Percentiles rank a stretch among this genome's conserved stretches.
These are phyloP conservation scores for Hepsetus odoe DNA, from an alignment of 2,113 vertebrate species.

Conservation along the genomic window DNA sequence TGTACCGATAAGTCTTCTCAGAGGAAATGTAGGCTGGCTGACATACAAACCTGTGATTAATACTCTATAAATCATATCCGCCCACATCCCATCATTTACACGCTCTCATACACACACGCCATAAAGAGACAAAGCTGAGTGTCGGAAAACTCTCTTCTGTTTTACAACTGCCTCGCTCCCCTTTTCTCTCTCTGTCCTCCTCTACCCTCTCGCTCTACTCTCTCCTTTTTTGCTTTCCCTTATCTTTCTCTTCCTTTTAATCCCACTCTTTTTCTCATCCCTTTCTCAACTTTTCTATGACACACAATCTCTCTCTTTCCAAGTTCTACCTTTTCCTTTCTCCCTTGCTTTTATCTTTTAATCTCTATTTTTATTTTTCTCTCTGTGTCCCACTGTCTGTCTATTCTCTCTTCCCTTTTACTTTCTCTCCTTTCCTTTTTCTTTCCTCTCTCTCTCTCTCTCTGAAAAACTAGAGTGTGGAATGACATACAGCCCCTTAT, in stretches of 20 bases:
- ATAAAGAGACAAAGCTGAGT: too few relatives aligned
- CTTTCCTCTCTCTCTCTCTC: not conserved
- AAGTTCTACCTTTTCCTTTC: too few relatives aligned
- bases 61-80: constrained; percentile 1
- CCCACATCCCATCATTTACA: not conserved
- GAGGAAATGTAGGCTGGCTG: not conserved
- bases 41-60: not conserved
- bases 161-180: not conserved
- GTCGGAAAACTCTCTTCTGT: not conserved
- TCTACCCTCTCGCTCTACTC: not conserved
- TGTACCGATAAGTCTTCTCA: not conserved
- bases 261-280: not conserved
- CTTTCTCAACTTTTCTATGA: too few relatives aligned
- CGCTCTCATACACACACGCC: not conserved
- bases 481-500: too few relatives aligned
- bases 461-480: not conserved
- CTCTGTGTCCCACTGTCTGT: not conserved
- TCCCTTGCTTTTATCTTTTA: too few relatives aligned
- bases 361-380: too few relatives aligned
- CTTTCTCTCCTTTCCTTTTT: not conserved
- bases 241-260: not conserved
- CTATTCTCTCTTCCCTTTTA: not conserved
- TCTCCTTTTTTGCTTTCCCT: not conserved
- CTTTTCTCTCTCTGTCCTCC: not conserved
- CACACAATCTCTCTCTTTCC: too few relatives aligned